These are phyloP conservation scores for Mycteria americana DNA, from an alignment of 2,797 vertebrate genomes.

Conservation along the genomic window DNA sequence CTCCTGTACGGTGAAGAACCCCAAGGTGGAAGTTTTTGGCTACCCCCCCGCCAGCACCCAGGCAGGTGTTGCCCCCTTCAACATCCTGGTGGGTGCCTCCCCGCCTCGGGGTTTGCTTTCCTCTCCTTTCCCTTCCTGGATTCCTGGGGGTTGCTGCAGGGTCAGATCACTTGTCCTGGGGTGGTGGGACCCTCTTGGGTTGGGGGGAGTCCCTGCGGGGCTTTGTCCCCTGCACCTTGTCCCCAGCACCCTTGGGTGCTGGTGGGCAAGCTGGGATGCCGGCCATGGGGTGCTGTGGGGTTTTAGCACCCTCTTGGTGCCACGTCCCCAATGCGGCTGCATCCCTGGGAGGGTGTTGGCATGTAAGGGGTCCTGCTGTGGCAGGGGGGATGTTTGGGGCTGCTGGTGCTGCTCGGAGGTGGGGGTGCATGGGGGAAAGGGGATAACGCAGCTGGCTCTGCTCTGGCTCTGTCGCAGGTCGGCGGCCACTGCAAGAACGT, in stretches of 20 bases:
- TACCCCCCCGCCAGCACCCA: slow-evolving; percentile 92
- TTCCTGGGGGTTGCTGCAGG: not conserved
- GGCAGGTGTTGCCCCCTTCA: slow-evolving; percentile 84
- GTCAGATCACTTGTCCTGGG: fast-evolving
- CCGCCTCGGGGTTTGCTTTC: slow-evolving; percentile 79
- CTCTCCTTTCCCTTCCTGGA: slow-evolving; percentile 56
- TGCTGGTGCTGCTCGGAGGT: fast-evolving
- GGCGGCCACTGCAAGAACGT: slow-evolving; percentile 99
- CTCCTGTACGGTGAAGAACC: slow-evolving; percentile 96
- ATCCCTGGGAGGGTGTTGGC: not conserved
- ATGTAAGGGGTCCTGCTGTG: fast-evolving
- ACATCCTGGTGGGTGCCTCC: slow-evolving; percentile 76
- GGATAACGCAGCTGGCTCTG: not conserved
- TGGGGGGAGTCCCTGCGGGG: not conserved
- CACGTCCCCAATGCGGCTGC: fast-evolving
- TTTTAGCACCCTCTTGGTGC: not conserved
- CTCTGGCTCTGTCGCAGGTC: slow-evolving; percentile 83
- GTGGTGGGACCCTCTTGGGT: not conserved
- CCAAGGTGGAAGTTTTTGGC: slow-evolving; percentile 94
- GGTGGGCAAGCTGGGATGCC: fast-evolving
- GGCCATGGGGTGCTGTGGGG: fast-evolving
- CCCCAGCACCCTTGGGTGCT: not conserved
- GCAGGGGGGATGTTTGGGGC: fast-evolving
- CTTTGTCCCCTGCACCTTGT: not conserved
- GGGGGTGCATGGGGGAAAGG: not conserved